Percentiles rank a stretch among this genome's conserved stretches.
phyloP scores from a whole-genome alignment of 1,140 invertebrate species.

The Spodoptera litura region DNA sequence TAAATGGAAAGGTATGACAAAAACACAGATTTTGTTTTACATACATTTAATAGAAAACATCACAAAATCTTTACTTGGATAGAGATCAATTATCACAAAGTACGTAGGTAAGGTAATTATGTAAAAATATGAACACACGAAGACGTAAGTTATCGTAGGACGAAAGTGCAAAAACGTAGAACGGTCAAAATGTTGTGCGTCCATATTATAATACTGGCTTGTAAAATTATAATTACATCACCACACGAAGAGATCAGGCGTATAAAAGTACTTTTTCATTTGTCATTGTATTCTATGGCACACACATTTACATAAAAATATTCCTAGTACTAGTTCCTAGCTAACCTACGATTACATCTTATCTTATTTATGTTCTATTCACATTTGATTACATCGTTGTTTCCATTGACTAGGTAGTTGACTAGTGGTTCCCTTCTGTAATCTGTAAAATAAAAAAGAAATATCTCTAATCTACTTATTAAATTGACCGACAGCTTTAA shows the following conservation, averaged over 20 bases:
- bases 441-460: not conserved
- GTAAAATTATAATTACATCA: not conserved
- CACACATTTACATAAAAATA: constrained; percentile 31
- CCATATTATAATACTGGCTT: not conserved
- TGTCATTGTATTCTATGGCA: constrained; percentile 25
- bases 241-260: not conserved
- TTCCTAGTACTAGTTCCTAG: not conserved
- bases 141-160: not conserved
- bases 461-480: not conserved
- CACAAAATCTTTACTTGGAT: no score
- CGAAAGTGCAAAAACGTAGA: not conserved
- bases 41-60: no score
- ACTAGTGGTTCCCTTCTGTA: no score
- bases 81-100: no score
- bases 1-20: no score
- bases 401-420: no score
- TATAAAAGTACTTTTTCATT: constrained; percentile 8
- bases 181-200: constrained; percentile 9
- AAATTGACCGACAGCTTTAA: no score
- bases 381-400: no score
- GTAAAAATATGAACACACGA: not conserved
- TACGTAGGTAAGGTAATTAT: not conserved
- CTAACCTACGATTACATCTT: no score
- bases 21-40: no score
- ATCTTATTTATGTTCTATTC: no score